Evolutionary conservation across 2,888 invertebrate genomes (phyloP).

Genomic region (Lypha dubia): DNA sequence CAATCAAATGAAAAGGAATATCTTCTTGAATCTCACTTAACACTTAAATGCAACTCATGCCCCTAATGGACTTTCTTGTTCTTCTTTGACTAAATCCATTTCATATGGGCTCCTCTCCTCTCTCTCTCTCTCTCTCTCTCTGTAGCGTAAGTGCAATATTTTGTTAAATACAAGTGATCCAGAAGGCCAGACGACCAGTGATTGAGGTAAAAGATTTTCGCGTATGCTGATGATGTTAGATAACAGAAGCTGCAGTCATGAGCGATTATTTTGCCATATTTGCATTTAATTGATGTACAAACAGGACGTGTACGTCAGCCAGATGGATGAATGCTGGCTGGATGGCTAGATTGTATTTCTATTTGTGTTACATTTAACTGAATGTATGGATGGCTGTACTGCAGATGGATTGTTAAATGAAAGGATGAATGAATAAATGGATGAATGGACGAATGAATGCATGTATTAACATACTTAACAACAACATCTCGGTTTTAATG

Average conservation of each 20-base stretch:
- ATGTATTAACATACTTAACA: constrained; percentile 31
- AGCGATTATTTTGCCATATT: constrained; percentile 77
- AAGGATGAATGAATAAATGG: constrained; percentile 36
- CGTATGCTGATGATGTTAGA: constrained; percentile 54
- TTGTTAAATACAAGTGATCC: constrained; percentile 68
- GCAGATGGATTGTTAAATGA: constrained; percentile 17
- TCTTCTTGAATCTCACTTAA: constrained; percentile 59
- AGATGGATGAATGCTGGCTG: constrained; percentile 50
- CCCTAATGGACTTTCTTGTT: constrained; percentile 59
- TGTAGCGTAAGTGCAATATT: constrained; percentile 53
- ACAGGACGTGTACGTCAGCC: constrained; percentile 71
- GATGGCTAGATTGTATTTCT: constrained; percentile 28
- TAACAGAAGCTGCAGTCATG: constrained; percentile 74
- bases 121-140: constrained; percentile 35
- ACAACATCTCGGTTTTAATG: constrained; percentile 51
- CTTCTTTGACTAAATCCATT: constrained; percentile 57
- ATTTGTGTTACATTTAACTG: constrained; percentile 45
- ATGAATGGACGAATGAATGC: constrained; percentile 37
- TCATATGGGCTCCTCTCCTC: too few species aligned
- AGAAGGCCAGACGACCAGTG: constrained; percentile 19
- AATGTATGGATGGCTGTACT: constrained; percentile 9
- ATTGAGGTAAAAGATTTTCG: constrained; percentile 59
- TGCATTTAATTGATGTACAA: constrained; percentile 78
- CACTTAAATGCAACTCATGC: constrained; percentile 63
- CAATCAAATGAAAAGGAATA: constrained; percentile 41